Conservation (phyloP, 2,797 vertebrate genomes). For the Pelobates cultripes region DNA sequence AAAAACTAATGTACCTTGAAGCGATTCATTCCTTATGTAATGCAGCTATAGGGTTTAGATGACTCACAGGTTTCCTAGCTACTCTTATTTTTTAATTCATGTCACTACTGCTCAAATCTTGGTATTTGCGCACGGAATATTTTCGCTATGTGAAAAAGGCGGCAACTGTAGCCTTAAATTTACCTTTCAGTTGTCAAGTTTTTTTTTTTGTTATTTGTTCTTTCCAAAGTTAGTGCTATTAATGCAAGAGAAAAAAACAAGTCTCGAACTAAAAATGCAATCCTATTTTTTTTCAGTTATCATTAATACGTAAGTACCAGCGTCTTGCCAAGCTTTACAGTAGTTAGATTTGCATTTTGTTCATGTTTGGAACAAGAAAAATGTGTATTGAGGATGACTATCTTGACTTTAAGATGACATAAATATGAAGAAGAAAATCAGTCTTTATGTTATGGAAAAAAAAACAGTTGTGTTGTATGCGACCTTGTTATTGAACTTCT, state of each 20-base stretch:
- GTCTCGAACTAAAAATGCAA: slow-evolving; percentile 14
- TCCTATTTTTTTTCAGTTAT: not conserved
- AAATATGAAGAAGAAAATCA: too few species aligned
- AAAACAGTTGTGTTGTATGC: not conserved
- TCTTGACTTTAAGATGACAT: too few species aligned
- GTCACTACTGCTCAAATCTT: slow-evolving; percentile 38
- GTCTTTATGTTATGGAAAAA: too few species aligned
- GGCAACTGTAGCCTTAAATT: slow-evolving; percentile 22
- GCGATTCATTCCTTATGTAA: slow-evolving; percentile 30
- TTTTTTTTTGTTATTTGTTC: slow-evolving; percentile 7
- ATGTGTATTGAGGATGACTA: not conserved
- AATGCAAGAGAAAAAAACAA: slow-evolving; percentile 7
- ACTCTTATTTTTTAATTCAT: slow-evolving; percentile 25
- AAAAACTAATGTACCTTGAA: slow-evolving; percentile 13
- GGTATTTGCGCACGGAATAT: slow-evolving; percentile 28
- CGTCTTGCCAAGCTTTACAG: not conserved
- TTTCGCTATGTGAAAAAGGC: slow-evolving; percentile 35
- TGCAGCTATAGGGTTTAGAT: slow-evolving; percentile 16
- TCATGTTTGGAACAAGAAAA: not conserved
- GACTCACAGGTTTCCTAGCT: slow-evolving; percentile 35
- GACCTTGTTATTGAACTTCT: not conserved
- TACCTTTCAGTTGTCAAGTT: slow-evolving; percentile 36
- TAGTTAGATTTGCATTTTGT: not conserved
- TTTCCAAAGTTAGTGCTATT: slow-evolving; percentile 4
- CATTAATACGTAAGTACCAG: not conserved